Evolutionary conservation across 2,888 invertebrate species (phyloP).

Genomic region (Hypsopygia costalis): DNA sequence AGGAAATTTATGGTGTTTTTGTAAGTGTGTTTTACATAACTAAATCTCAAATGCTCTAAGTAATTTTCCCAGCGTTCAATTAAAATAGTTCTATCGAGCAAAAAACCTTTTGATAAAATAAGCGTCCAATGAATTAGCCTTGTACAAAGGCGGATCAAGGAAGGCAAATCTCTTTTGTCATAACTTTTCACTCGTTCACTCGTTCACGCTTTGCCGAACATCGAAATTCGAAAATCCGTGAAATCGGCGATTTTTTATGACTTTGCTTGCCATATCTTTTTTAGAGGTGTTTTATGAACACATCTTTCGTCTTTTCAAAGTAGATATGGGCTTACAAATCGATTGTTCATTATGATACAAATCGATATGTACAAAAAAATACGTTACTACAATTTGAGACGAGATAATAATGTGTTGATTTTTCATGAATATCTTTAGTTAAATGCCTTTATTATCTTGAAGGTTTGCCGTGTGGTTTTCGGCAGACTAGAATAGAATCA

Average conservation of each 20-base stretch:
- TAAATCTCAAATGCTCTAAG: background rate
- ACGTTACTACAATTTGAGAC: too few species aligned
- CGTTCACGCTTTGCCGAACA: conserved; percentile 46
- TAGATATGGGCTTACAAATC: too few species aligned
- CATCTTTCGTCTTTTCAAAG: too few species aligned
- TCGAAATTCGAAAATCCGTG: conserved; percentile 52
- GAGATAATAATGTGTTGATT: too few species aligned
- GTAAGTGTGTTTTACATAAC: too few species aligned
- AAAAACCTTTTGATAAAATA: conserved; percentile 3
- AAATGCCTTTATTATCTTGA: too few species aligned
- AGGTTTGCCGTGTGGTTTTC: too few species aligned
- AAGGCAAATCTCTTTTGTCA: conserved; percentile 43
- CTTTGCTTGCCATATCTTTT: conserved; percentile 13
- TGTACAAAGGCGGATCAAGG: conserved; percentile 24
- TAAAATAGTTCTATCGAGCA: conserved; percentile 7
- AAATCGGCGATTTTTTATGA: conserved; percentile 44
- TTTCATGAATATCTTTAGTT: too few species aligned
- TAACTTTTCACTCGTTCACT: conserved; percentile 42
- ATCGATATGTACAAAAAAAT: too few species aligned
- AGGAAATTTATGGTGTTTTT: too few species aligned
- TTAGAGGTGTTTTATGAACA: background rate
- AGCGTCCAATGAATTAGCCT: conserved; percentile 19
- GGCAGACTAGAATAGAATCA: too few species aligned
- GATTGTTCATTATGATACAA: too few species aligned
- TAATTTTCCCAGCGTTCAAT: conserved; percentile 2